Evolutionary conservation across 2,113 vertebrate species (phyloP).

Genomic region (Desmodus rotundus): DNA sequence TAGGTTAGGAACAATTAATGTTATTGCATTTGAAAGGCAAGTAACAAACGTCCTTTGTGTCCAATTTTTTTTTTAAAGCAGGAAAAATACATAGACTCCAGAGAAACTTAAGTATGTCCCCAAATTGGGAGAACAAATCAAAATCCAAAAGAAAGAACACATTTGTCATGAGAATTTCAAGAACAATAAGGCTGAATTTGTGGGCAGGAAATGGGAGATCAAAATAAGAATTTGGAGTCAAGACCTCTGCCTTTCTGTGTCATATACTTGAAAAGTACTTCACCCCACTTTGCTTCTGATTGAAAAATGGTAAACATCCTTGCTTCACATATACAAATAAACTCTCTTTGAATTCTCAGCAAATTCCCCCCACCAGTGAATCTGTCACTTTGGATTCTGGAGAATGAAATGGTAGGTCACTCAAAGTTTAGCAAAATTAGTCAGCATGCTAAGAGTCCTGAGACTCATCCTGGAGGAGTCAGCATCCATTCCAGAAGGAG

Average conservation of each 20-base stretch:
- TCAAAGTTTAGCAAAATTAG: neutral
- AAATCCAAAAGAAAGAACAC: constrained; percentile 12
- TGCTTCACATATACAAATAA: neutral
- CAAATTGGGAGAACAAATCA: neutral
- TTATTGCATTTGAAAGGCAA: neutral
- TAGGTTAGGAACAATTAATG: neutral
- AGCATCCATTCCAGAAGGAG: neutral
- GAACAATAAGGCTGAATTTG: neutral
- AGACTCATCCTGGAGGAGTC: neutral
- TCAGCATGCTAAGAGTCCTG: too few relatives aligned
- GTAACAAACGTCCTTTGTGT: neutral
- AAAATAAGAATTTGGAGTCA: constrained; percentile 52
- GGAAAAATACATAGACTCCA: constrained; percentile 8
- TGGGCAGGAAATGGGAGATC: constrained; percentile 43
- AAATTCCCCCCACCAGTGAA: neutral
- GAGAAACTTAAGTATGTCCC: neutral
- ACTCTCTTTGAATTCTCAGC: neutral
- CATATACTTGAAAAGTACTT: constrained; percentile 37
- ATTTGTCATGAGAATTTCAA: constrained; percentile 44
- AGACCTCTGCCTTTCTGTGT: neutral
- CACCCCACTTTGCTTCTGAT: neutral
- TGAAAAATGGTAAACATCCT: neutral
- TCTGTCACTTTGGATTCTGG: neutral
- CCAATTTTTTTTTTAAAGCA: neutral
- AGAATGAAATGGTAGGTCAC: neutral